Conservation (phyloP, 2,797 vertebrate genomes). For the Florisuga fusca region DNA sequence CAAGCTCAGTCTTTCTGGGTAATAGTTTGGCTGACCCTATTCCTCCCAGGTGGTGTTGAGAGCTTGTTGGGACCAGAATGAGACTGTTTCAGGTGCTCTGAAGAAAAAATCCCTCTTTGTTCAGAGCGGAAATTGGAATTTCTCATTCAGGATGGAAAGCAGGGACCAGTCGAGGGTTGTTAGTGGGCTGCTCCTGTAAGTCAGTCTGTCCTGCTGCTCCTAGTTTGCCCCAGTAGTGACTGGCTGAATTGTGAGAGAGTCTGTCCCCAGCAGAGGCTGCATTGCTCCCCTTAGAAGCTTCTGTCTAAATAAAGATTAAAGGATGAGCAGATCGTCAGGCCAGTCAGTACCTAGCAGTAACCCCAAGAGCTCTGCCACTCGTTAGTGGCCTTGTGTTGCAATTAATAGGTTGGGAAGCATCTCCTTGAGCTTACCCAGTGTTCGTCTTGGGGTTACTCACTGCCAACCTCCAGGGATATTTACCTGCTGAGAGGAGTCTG, state of each 20-base stretch:
- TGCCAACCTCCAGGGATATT: background rate
- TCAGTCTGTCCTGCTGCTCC: background rate
- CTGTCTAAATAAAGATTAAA: background rate
- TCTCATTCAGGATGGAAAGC: background rate
- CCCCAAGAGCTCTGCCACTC: background rate
- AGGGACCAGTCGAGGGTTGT: background rate
- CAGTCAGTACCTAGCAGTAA: fast-evolving
- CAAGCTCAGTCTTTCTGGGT: background rate
- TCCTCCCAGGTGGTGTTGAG: constrained; percentile 20
- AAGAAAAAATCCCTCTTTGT: constrained; percentile 44
- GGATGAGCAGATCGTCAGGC: background rate
- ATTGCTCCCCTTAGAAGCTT: fast-evolving
- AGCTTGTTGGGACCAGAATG: constrained; percentile 1
- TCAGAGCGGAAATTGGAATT: constrained; percentile 51
- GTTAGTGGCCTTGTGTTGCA: fast-evolving
- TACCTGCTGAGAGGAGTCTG: background rate
- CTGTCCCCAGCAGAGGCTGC: background rate
- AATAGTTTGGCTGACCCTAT: background rate
- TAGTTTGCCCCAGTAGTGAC: fast-evolving
- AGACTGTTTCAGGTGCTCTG: constrained; percentile 35
- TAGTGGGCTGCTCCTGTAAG: background rate
- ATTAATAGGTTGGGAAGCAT: background rate
- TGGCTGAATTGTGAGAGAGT: background rate
- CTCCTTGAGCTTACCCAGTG: fast-evolving
- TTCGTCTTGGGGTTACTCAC: background rate